phyloP scores from a whole-genome alignment of 2,113 vertebrate genomes.

The Callorhinus ursinus region DNA sequence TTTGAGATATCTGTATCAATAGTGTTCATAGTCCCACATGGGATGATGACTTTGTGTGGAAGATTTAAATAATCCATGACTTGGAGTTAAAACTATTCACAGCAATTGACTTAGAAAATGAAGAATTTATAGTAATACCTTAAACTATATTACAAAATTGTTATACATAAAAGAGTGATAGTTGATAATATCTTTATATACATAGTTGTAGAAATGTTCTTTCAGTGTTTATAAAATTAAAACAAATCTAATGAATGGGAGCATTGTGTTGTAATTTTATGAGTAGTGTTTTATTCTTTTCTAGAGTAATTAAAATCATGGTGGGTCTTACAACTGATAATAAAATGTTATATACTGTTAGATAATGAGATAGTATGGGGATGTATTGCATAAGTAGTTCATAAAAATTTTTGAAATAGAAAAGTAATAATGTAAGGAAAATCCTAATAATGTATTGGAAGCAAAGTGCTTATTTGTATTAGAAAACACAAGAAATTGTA shows the following conservation, averaged over 20 bases:
- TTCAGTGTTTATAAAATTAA: not conserved
- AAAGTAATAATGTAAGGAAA: not conserved
- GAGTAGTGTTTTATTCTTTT: not conserved
- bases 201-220: not conserved
- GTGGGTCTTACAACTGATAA: not conserved
- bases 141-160: not conserved
- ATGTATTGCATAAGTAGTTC: not conserved
- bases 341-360: not conserved
- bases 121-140: not conserved
- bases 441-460: not conserved
- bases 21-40: not conserved
- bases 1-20: not conserved
- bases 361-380: not conserved
- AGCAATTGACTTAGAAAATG: not conserved
- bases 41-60: not conserved
- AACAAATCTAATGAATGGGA: not conserved
- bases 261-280: not conserved
- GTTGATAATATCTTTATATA: not conserved
- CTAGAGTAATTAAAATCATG: not conserved
- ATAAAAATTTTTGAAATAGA: not conserved
- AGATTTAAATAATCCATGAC: not conserved
- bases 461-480: not conserved
- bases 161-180: not conserved
- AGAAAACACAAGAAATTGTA: not conserved
- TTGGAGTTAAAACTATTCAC: not conserved